Evolutionary conservation across 2,888 invertebrate species (phyloP).

Genomic region (Hemithea aestivaria): DNA sequence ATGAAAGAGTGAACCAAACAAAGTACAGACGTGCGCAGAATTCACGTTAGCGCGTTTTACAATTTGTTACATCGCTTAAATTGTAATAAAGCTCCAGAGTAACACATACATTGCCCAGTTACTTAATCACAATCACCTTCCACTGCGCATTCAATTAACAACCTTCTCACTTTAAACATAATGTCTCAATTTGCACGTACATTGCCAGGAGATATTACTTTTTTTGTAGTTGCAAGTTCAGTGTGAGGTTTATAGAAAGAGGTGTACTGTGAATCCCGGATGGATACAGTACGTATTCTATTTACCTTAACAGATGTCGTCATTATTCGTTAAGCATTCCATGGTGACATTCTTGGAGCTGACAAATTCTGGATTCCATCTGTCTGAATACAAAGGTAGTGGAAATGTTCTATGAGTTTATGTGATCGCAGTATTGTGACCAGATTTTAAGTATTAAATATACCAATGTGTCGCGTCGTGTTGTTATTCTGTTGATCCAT

Average conservation of each 20-base stretch:
- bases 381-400: too few species aligned
- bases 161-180: slow-evolving; percentile 15
- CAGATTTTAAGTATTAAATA: too few species aligned
- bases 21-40: slow-evolving; percentile 66
- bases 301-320: slow-evolving; percentile 68
- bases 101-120: slow-evolving; percentile 52
- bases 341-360: slow-evolving; percentile 24
- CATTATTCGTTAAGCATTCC: slow-evolving; percentile 62
- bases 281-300: slow-evolving; percentile 70
- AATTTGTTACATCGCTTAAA: slow-evolving; percentile 75
- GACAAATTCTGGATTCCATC: slow-evolving; percentile 35
- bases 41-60: slow-evolving; percentile 67
- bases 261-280: slow-evolving; percentile 66
- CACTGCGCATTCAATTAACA: slow-evolving; percentile 21
- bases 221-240: slow-evolving; percentile 28
- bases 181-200: slow-evolving; percentile 11
- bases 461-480: too few species aligned
- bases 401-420: too few species aligned
- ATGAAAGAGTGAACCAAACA: slow-evolving; percentile 61
- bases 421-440: too few species aligned
- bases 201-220: slow-evolving; percentile 20
- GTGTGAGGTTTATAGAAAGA: slow-evolving; percentile 66
- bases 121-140: slow-evolving; percentile 31
- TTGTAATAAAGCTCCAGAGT: slow-evolving; percentile 71
- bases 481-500: too few species aligned